phyloP scores from a whole-genome alignment of 2,888 invertebrate species.

The Drosophila mulleri region DNA sequence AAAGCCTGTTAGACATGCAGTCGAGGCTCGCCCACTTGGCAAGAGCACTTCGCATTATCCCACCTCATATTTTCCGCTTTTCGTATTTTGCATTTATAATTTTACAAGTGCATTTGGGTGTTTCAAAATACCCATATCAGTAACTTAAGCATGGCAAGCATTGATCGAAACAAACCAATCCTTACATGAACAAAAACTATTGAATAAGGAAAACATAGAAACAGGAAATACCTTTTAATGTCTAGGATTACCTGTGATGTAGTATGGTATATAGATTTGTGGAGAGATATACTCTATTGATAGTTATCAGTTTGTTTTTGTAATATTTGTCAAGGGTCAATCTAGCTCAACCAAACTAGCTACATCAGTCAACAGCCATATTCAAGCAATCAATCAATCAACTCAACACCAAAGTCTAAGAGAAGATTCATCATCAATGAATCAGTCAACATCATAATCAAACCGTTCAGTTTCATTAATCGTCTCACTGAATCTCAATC shows the following conservation, averaged over 20 bases:
- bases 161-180: constrained; percentile 32
- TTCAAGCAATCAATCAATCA: too few species aligned
- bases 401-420: too few species aligned
- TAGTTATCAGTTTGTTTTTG: neutral
- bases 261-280: neutral
- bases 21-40: constrained; percentile 20
- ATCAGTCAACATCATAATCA: too few species aligned
- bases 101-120: constrained; percentile 30
- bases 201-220: neutral
- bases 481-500: neutral
- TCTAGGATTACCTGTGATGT: neutral
- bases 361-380: too few species aligned
- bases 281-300: too few species aligned
- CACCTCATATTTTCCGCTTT: neutral
- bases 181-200: neutral
- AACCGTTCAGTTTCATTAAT: neutral
- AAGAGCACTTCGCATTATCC: neutral
- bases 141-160: constrained; percentile 29
- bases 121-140: constrained; percentile 7
- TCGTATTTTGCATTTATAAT: constrained; percentile 15
- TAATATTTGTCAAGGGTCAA: neutral
- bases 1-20: constrained; percentile 71
- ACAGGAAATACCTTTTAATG: neutral
- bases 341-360: neutral
- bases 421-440: too few species aligned